A percentile compares a stretch with the other conserved stretches of the same genome.
phyloP scores from a whole-genome alignment of 2,888 invertebrate species.

The Opisthograptis luteolata region DNA sequence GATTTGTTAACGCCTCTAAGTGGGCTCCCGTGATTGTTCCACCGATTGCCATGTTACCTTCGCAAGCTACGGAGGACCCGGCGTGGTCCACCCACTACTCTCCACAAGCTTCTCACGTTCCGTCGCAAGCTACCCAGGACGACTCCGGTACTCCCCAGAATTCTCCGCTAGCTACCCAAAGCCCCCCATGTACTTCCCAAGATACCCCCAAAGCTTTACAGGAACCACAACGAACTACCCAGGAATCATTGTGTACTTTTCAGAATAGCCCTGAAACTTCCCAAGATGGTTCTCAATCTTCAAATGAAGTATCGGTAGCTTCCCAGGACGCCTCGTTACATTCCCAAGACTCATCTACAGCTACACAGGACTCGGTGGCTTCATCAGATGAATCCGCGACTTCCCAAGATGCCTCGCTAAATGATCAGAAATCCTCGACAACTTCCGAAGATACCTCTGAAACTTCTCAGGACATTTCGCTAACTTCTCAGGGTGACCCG shows the following conservation, averaged over 20 bases:
- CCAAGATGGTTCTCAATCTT: neutral
- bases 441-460: neutral
- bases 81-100: neutral
- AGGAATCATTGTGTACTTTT: neutral
- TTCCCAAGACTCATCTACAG: too few relatives aligned
- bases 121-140: neutral
- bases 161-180: neutral
- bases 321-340: neutral
- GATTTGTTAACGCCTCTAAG: neutral
- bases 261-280: neutral
- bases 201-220: neutral
- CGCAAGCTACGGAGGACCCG: neutral
- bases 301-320: too few relatives aligned
- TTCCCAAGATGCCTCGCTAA: too few relatives aligned
- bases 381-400: too few relatives aligned
- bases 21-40: neutral
- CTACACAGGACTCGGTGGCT: too few relatives aligned
- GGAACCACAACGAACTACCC: too few relatives aligned
- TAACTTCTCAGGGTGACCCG: neutral
- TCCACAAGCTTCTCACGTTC: neutral
- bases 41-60: neutral
- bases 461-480: neutral
- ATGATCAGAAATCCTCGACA: too few relatives aligned
- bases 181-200: neutral
- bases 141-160: neutral